Conservation (phyloP, 2,797 vertebrate genomes). For the Crenichthys baileyi region DNA sequence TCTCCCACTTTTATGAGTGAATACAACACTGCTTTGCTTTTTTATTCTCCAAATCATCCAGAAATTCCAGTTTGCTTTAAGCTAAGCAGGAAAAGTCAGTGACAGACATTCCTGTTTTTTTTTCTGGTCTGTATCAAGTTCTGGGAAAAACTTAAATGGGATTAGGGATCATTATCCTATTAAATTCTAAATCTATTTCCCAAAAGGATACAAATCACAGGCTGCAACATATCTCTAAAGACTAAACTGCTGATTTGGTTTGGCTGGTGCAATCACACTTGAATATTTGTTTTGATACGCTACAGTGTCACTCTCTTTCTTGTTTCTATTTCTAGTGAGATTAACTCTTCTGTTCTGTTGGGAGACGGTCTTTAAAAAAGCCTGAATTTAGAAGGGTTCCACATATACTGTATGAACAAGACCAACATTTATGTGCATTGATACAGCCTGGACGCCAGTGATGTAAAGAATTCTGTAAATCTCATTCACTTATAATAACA, state of each 20-base stretch:
- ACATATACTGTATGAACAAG: neutral
- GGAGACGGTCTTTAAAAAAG: neutral
- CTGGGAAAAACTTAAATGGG: slow-evolving; percentile 1
- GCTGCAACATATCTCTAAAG: slow-evolving; percentile 7
- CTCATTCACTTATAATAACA: neutral
- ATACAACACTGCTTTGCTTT: neutral
- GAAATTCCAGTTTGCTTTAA: neutral
- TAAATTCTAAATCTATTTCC: neutral
- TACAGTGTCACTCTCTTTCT: neutral
- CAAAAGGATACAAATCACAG: slow-evolving; percentile 5
- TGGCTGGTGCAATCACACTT: neutral
- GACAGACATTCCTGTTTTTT: neutral
- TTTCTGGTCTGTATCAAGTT: neutral
- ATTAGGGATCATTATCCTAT: slow-evolving; percentile 5
- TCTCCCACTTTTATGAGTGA: neutral
- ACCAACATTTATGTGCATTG: neutral
- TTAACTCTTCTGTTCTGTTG: neutral
- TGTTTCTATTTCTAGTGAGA: neutral
- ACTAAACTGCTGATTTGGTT: neutral
- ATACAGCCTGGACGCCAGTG: neutral
- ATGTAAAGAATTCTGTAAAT: slow-evolving; percentile 10
- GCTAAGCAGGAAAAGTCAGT: neutral
- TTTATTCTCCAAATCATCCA: neutral
- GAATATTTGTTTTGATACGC: slow-evolving; percentile 7
- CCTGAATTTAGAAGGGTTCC: neutral